Evolutionary conservation across 2,888 invertebrate species (phyloP).

Genomic region (Nemoura dubitans): DNA sequence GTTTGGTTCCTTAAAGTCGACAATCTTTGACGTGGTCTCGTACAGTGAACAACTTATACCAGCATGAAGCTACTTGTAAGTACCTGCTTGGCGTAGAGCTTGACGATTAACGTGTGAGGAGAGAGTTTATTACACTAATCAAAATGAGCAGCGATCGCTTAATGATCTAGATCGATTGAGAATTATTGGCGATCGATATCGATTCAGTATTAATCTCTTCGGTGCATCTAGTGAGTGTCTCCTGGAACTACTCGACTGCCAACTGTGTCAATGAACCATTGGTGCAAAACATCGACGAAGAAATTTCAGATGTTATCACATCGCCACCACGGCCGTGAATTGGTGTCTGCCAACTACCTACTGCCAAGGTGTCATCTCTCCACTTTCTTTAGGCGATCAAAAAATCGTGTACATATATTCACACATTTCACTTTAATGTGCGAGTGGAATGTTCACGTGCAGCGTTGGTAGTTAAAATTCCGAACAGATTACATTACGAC

Average conservation of each 20-base stretch:
- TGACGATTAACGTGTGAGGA: not conserved
- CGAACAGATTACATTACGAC: no score
- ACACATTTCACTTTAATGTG: not conserved
- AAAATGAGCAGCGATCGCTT: not conserved
- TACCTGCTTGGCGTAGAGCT: not conserved
- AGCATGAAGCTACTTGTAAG: constrained; percentile 25
- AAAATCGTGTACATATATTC: not conserved
- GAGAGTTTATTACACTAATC: not conserved
- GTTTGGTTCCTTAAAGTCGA: not conserved
- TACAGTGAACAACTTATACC: not conserved
- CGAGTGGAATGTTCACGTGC: no score
- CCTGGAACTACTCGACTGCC: not conserved
- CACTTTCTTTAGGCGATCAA: not conserved
- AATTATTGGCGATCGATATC: not conserved
- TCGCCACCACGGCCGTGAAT: not conserved
- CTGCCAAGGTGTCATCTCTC: not conserved
- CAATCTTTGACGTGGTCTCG: not conserved
- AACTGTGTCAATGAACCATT: not conserved
- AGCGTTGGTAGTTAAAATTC: no score
- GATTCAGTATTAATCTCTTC: not conserved
- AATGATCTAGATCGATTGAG: not conserved
- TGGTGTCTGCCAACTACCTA: not conserved
- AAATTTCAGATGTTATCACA: not conserved
- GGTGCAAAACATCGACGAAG: not conserved
- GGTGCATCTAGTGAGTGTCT: not conserved